Conservation (phyloP, 2,113 vertebrate species). For the Boulengeromyrus knoepffleri region DNA sequence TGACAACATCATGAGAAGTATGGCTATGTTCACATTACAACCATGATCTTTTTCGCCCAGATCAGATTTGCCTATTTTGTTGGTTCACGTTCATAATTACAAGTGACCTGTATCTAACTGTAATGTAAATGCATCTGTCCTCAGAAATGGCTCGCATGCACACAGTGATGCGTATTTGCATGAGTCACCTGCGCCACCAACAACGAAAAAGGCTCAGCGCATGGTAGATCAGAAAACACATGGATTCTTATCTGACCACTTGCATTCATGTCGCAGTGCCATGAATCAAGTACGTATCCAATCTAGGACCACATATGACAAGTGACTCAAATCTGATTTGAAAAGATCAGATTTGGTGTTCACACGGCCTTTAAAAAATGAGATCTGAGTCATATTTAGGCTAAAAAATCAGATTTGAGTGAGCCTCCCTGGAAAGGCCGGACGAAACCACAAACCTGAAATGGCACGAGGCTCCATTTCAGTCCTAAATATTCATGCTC, state of each 20-base stretch:
- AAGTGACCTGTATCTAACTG: neutral
- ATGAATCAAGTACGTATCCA: neutral
- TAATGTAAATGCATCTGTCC: neutral
- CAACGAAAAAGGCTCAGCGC: neutral
- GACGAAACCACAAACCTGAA: neutral
- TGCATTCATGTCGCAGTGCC: neutral
- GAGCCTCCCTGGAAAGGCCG: neutral
- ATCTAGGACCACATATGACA: neutral
- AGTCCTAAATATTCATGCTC: slow-evolving; percentile 6
- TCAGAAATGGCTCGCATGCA: neutral
- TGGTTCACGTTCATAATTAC: neutral
- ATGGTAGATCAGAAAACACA: neutral
- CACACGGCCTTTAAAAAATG: neutral
- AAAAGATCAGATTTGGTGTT: neutral
- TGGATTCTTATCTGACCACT: neutral
- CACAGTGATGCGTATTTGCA: neutral
- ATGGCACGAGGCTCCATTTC: neutral
- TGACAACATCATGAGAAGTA: neutral
- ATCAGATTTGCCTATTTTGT: neutral
- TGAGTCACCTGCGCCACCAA: neutral
- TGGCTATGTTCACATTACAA: neutral
- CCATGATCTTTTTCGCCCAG: neutral
- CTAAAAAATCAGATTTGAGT: neutral
- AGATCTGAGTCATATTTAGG: neutral
- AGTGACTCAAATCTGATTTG: neutral